A percentile compares a stretch with the other conserved stretches of the same genome.
These are phyloP conservation scores for Oscheius sp. DNA, from an alignment of 1,140 invertebrate genomes.

Conservation along the genomic window DNA sequence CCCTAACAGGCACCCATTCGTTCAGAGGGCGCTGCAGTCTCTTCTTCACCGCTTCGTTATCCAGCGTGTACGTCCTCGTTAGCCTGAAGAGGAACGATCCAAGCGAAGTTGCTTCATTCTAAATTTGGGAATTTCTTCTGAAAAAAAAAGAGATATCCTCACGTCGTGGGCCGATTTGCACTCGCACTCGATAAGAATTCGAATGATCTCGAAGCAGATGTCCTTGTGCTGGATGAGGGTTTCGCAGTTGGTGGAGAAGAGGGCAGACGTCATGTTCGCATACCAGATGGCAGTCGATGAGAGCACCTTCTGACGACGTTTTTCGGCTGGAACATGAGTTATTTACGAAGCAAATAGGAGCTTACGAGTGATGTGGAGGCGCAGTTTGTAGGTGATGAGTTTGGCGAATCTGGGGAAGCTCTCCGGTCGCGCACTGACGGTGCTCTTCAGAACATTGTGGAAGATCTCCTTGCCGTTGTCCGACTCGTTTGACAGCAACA, in stretches of 20 bases:
- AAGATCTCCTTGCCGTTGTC: neutral
- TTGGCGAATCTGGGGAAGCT: neutral
- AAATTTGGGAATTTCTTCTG: neutral
- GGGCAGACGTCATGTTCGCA: neutral
- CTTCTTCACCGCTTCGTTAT: neutral
- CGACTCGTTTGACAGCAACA: neutral
- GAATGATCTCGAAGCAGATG: neutral
- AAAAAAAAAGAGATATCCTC: neutral
- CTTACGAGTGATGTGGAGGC: neutral
- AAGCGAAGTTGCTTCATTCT: neutral
- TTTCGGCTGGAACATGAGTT: neutral
- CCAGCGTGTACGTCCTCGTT: neutral
- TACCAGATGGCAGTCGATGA: neutral
- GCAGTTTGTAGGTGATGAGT: neutral
- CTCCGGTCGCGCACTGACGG: neutral
- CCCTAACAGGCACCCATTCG: neutral
- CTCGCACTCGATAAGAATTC: neutral
- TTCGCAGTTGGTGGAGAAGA: neutral
- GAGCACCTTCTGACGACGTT: neutral
- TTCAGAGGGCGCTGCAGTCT: neutral
- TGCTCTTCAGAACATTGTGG: neutral
- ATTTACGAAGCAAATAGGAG: no score
- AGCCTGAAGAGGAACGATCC: neutral
- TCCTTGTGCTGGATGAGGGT: neutral
- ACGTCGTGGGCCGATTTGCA: neutral